Evolutionary conservation across 53 echinoderm and acorn worm species (phyloP), one percentile per base, ranked within the genome.

Genomic region (Paelopatides confundens): DNA sequence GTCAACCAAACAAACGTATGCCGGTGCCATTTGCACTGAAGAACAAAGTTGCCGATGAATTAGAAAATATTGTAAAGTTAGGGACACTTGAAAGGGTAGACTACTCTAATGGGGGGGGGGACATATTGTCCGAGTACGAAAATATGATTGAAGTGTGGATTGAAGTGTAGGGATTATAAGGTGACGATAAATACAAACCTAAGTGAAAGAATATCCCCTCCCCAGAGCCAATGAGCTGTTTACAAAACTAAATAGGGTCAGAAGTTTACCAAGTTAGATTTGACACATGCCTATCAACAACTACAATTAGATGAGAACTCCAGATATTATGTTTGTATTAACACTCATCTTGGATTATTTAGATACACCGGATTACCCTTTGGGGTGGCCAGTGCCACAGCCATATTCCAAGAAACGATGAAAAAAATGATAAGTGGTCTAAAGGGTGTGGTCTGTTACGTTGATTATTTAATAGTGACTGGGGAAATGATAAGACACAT

Each of bases 301-400:
- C n/a, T n/a, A n/a, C n/a, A n/a, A n/a, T n/a, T n/a, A n/a, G n/a
- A n/a, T n/a, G n/a, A n/a, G n/a, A n/a, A n/a, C n/a, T n/a, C n/a
- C n/a, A n/a, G n/a, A n/a, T n/a, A 91, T 17, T 64, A 54, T 21
- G 62, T 82, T n/a, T 82, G n/a, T n/a, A 89, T 89, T 10, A 89
- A 83, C 33, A 84, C 84, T n/a, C 84, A 82, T 35, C 21, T 84
- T 4, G 74, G 89, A 2, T 31, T 89, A 5, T 84, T 39, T 36
- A 39, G 21, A 46, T 89, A 84, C 31, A 89, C 69, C 34, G 17
- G 71, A 15, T 53, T 89, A 38, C 71, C 71, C 2, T 89, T 83
- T 62, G 71, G 89, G 0, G 62, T 63, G 21, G 29, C 66, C 23
- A 58, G 71, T 4, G 84, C 89, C 15, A 83, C 89, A 13, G 89